Percentiles rank a stretch among this genome's conserved stretches.
Evolutionary conservation across 2,888 invertebrate species (phyloP).

Genomic region (Ornithoptera alexandrae): DNA sequence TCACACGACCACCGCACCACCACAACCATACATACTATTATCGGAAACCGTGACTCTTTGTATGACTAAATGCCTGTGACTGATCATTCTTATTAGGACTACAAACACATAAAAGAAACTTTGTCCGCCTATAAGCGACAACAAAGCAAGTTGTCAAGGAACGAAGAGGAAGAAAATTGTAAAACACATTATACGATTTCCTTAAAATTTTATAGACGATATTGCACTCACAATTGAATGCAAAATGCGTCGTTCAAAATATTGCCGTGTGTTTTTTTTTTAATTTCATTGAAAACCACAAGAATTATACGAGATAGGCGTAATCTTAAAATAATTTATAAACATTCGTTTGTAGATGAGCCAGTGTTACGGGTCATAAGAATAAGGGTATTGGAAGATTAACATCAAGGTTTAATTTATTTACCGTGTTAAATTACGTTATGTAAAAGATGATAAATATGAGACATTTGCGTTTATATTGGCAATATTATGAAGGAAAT

Average conservation of each 20-base stretch:
- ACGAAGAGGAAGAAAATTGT: no score
- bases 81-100: background rate
- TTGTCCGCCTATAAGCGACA: no score
- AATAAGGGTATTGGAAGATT: constrained; percentile 9
- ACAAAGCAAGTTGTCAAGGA: no score
- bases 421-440: background rate
- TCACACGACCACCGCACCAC: constrained; percentile 3
- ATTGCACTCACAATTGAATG: no score
- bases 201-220: no score
- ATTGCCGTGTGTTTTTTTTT: no score
- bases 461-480: no score
- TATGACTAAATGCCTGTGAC: constrained; percentile 18
- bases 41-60: constrained; percentile 9
- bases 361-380: constrained; percentile 9
- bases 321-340: no score
- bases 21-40: constrained; percentile 2
- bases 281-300: no score
- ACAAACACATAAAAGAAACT: background rate
- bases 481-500: background rate
- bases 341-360: background rate
- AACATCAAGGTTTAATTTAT: constrained; percentile 12
- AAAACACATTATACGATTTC: no score
- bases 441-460: background rate
- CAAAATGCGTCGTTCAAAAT: no score
- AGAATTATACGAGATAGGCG: no score